Percentiles rank a stretch among this genome's conserved stretches.
Conservation (phyloP, 2,113 vertebrate genomes). For the Platysternon megacephalum region DNA sequence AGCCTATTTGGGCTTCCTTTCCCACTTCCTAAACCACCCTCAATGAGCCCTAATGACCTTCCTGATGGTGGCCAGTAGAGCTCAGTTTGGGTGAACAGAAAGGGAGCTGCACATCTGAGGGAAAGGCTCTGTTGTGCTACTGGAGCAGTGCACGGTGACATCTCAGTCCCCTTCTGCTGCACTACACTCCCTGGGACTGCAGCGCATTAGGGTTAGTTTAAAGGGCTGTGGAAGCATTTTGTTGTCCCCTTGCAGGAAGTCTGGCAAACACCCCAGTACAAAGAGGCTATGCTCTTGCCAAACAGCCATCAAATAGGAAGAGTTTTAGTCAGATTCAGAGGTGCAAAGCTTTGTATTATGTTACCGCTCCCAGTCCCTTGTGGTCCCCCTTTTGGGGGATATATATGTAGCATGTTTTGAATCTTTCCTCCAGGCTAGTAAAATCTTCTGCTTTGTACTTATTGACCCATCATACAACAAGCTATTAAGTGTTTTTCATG, state of each 20-base stretch:
- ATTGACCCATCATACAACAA: neutral
- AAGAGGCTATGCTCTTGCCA: neutral
- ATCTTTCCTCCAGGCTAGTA: neutral
- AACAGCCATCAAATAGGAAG: neutral
- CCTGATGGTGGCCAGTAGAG: accelerated
- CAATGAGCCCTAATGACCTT: neutral
- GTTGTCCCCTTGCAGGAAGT: neutral
- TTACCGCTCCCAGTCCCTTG: neutral
- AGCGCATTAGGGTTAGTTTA: neutral
- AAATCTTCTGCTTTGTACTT: neutral
- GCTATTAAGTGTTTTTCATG: neutral
- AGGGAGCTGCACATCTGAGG: accelerated
- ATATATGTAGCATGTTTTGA: neutral
- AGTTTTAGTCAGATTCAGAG: neutral
- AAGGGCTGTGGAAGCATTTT: neutral
- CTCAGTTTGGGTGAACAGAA: neutral
- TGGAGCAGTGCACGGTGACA: neutral
- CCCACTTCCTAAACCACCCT: neutral
- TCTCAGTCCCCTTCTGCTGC: neutral
- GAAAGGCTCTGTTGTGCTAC: neutral
- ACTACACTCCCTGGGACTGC: neutral
- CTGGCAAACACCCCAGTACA: neutral
- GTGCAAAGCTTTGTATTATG: neutral
- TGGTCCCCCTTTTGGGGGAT: neutral
- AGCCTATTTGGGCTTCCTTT: neutral